A percentile compares a stretch with the other conserved stretches of the same genome.
phyloP scores from a whole-genome alignment of 2,113 vertebrate species.

The Genyomyrus donnyi region DNA sequence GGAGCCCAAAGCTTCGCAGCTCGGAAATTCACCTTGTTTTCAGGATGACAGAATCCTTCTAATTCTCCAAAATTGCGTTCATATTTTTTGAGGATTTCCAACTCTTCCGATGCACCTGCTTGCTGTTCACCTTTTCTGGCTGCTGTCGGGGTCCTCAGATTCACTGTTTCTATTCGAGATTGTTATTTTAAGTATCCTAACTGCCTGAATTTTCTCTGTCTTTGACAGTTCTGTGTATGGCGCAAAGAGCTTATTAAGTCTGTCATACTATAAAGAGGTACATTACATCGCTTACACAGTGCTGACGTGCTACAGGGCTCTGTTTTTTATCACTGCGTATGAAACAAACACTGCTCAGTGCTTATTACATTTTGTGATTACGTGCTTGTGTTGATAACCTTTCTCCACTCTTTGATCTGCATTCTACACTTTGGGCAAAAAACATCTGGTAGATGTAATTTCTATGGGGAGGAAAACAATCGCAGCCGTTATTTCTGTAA shows the following conservation, averaged over 20 bases:
- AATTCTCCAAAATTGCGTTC: neutral
- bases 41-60: neutral
- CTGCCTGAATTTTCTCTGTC: neutral
- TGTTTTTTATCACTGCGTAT: neutral
- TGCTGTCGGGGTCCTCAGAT: neutral
- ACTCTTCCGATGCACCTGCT: neutral
- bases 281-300: neutral
- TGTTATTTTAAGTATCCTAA: neutral
- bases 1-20: neutral
- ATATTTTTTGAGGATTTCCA: neutral
- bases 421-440: neutral
- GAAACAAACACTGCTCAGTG: neutral
- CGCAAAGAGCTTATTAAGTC: neutral
- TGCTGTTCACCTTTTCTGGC: neutral
- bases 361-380: slow-evolving; percentile 2
- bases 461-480: neutral
- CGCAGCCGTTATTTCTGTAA: neutral
- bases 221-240: neutral
- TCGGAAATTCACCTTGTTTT: neutral
- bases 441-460: slow-evolving; percentile 5
- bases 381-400: neutral
- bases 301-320: neutral
- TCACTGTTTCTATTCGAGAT: neutral
- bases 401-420: slow-evolving; percentile 1
- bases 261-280: neutral